phyloP scores from a whole-genome alignment of 1,140 invertebrate species.

The Choristoneura fumiferana region DNA sequence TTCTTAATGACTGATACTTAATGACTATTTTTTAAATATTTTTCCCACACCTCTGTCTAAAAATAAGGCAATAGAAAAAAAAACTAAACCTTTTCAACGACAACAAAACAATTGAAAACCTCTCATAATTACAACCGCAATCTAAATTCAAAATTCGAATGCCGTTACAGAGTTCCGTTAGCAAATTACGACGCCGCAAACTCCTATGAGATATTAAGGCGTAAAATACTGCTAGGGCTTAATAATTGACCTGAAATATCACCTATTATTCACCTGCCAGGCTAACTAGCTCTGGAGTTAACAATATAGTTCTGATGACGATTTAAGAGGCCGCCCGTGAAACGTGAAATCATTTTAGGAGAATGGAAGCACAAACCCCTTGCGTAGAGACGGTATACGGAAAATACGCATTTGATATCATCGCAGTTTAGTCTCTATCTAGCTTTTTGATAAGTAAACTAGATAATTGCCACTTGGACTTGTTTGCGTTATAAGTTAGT shows the following conservation, averaged over 20 bases:
- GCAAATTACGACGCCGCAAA: slow-evolving; percentile 10
- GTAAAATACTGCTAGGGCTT: slow-evolving; percentile 18
- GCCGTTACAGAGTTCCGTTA: slow-evolving; percentile 12
- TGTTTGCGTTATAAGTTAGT: too few species aligned
- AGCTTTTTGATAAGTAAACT: too few species aligned
- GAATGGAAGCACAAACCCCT: too few species aligned
- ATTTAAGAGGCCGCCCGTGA: slow-evolving; percentile 20
- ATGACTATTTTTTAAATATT: too few species aligned
- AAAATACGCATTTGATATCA: too few species aligned
- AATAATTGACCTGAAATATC: slow-evolving; percentile 34
- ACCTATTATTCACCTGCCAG: slow-evolving; percentile 24
- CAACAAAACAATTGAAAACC: slow-evolving; percentile 7
- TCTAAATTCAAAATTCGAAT: slow-evolving; percentile 17
- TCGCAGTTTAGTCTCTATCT: too few species aligned
- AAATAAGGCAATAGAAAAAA: not conserved
- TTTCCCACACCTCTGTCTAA: too few species aligned
- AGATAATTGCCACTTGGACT: too few species aligned
- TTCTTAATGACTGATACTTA: too few species aligned
- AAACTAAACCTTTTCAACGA: not conserved
- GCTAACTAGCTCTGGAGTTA: not conserved
- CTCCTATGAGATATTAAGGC: slow-evolving; percentile 3
- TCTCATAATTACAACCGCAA: slow-evolving; percentile 13
- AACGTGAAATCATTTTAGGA: too few species aligned
- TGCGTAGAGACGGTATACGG: too few species aligned
- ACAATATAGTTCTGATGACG: slow-evolving; percentile 28